These are phyloP conservation scores for Scaptomyza graminum DNA, from an alignment of 1,140 invertebrate genomes.

Conservation along the genomic window DNA sequence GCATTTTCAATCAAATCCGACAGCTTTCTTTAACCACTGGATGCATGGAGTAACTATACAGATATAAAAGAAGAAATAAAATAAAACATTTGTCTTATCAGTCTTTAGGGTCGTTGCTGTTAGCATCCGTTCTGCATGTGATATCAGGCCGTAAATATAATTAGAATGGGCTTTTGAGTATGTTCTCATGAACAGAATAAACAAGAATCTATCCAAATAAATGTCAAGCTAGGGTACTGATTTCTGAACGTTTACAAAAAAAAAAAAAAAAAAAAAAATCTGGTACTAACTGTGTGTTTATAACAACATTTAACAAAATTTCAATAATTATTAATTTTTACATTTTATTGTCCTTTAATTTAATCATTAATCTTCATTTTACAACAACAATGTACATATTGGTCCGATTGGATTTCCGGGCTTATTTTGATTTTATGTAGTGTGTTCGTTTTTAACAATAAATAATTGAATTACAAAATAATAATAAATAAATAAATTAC, in stretches of 20 bases:
- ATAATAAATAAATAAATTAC: too few relatives aligned
- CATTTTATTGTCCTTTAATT: too few relatives aligned
- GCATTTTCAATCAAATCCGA: constrained; percentile 3
- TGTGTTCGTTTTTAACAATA: too few relatives aligned
- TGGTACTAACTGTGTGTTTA: too few relatives aligned
- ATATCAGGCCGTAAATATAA: constrained; percentile 14
- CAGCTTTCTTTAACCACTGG: constrained; percentile 4
- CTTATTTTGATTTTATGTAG: too few relatives aligned
- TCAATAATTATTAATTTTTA: too few relatives aligned
- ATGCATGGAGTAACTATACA: not conserved
- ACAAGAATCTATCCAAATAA: not conserved
- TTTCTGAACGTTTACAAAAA: not conserved
- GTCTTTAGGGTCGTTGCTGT: constrained; percentile 26
- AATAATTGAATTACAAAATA: too few relatives aligned
- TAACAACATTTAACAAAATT: too few relatives aligned
- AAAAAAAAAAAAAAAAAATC: not conserved
- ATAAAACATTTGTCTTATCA: constrained; percentile 26
- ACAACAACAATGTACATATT: not conserved
- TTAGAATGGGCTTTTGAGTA: not conserved
- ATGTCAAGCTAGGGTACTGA: not conserved
- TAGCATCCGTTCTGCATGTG: constrained; percentile 25
- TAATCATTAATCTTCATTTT: not conserved
- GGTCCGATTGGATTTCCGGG: too few relatives aligned
- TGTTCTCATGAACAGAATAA: not conserved
- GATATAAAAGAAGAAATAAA: not conserved